Conservation (phyloP, 2,888 invertebrate genomes). For the Philereme transversata region DNA sequence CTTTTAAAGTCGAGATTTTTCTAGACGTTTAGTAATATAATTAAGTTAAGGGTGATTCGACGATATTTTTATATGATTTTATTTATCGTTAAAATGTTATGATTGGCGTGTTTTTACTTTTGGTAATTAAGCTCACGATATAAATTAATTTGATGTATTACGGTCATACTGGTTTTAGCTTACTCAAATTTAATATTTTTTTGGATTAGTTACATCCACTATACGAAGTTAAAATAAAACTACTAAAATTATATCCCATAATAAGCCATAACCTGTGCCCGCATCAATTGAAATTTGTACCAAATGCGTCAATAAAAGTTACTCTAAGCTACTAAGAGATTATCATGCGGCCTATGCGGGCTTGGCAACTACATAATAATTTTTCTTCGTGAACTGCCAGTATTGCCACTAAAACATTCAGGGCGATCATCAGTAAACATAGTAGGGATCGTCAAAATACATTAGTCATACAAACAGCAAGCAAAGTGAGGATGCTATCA, state of each 20-base stretch:
- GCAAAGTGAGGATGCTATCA: slow-evolving; percentile 28
- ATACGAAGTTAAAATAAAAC: not conserved
- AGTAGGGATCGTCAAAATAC: slow-evolving; percentile 22
- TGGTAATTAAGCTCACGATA: slow-evolving; percentile 19
- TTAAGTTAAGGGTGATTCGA: slow-evolving; percentile 10
- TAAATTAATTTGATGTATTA: slow-evolving; percentile 23
- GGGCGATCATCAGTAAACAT: slow-evolving; percentile 15
- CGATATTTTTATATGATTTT: not conserved
- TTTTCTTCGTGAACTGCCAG: slow-evolving; percentile 23
- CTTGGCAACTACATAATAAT: slow-evolving; percentile 41
- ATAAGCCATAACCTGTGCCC: slow-evolving; percentile 39
- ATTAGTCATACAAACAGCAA: slow-evolving; percentile 27
- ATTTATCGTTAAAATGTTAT: not conserved
- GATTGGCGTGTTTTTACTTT: not conserved
- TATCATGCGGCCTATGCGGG: slow-evolving; percentile 51
- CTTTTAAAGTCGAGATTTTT: not conserved
- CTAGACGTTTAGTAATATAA: slow-evolving; percentile 15
- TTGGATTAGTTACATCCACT: not conserved
- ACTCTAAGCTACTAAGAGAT: slow-evolving; percentile 48
- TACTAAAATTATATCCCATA: slow-evolving; percentile 3
- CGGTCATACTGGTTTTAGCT: not conserved
- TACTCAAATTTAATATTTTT: not conserved
- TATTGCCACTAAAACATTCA: slow-evolving; percentile 20
- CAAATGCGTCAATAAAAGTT: slow-evolving; percentile 57
- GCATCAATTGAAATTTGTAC: slow-evolving; percentile 55